These are phyloP conservation scores for Campoletis raptor DNA, from an alignment of 2,888 invertebrate genomes.

Conservation along the genomic window DNA sequence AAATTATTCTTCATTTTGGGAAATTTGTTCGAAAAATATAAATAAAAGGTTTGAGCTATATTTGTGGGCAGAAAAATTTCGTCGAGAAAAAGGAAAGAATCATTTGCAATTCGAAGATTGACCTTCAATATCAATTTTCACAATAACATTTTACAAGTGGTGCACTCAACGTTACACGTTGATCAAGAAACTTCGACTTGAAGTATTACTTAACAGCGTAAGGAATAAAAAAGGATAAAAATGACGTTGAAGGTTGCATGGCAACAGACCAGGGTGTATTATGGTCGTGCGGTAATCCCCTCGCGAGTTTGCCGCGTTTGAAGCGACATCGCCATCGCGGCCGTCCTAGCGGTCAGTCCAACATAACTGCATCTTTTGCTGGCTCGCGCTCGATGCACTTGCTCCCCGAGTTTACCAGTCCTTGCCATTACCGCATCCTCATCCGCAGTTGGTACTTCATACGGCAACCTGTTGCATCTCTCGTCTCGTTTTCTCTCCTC, in stretches of 20 bases:
- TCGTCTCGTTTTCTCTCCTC: conserved; percentile 23
- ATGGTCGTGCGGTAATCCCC: conserved; percentile 63
- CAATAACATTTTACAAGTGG: conserved; percentile 2
- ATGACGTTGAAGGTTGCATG: conserved; percentile 74
- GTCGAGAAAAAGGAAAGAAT: not conserved
- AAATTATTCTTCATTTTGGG: too few relatives aligned
- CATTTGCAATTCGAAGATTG: not conserved
- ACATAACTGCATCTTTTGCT: conserved; percentile 80
- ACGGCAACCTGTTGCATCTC: conserved; percentile 65
- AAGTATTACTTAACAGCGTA: conserved; percentile 24
- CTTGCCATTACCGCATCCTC: conserved; percentile 69
- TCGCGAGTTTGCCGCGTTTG: conserved; percentile 52
- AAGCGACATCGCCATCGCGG: conserved; percentile 55
- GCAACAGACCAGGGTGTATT: conserved; percentile 73
- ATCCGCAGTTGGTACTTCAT: conserved; percentile 7
- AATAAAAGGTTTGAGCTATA: not conserved
- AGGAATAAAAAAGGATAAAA: conserved; percentile 47
- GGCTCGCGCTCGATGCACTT: conserved; percentile 68
- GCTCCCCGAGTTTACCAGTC: conserved; percentile 63
- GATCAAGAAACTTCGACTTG: conserved; percentile 7
- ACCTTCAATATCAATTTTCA: conserved; percentile 2
- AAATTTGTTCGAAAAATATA: not conserved
- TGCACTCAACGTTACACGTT: not conserved
- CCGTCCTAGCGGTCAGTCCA: conserved; percentile 79
- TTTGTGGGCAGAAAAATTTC: not conserved